Base-by-base conservation (phyloP, 2,888 invertebrate genomes). In the Tupiocoris notatus region DNA sequence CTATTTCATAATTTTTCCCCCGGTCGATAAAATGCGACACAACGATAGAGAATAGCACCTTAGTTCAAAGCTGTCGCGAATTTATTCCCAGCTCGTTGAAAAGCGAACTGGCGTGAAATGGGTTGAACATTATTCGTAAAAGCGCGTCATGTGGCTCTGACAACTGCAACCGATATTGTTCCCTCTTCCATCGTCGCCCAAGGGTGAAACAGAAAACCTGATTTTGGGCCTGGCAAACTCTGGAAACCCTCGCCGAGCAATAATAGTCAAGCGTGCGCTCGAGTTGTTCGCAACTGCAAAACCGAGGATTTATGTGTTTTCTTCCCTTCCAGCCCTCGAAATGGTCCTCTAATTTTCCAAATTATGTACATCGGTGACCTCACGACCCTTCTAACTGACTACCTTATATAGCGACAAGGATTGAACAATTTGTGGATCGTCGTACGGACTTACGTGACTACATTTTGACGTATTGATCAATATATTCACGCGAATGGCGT, bases 261-360 rank as follows among this genome's bases (percentile, higher is more conserved):
- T 39, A 39, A 39, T 39, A 39, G 39, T 39, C 39, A 39, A 39
- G 39, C 39, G 39, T 39, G 39, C 3, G 39, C 39, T 12, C 39
- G 39, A 39, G 39, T 39, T 39, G 39, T 39, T 39, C 39, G 12
- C 39, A 39, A 39, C 39, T 39, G 39, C 39, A 39, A 67, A 67
- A 67, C 67, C 18, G 21, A 21, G 54, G 67, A 67, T 67, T 57
- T 66, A 66, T 66, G 54, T 56, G 66, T 66, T 56, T 66, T 66
- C 66, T 66, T 66, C 66, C 2, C 23, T 18, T 12, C 24, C 22
- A 22, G 39, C 39, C 39, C 39, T 39, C 6, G 39, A 12, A 39
- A 39, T 39, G 39, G 39, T 3, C 12, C 39, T 12, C 39, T 39
- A 39, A 39, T 39, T 39, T 39, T 39, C 39, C 39, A 39, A 39